Conservation (phyloP, 2,113 vertebrate species). For the Alethe diademata region DNA sequence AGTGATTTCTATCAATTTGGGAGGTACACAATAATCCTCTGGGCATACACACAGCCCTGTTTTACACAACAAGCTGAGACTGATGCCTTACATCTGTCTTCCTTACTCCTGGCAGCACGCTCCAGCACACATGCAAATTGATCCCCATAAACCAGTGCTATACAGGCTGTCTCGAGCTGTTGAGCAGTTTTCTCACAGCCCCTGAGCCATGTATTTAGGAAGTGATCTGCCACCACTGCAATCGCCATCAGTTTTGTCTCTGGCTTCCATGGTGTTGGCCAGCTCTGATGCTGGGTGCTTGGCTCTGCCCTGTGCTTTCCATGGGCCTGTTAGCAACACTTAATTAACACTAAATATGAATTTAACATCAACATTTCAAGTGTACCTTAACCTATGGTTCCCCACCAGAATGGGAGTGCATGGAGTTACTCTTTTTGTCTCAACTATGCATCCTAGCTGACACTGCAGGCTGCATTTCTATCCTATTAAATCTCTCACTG, state of each 20-base stretch:
- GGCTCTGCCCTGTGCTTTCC: background rate
- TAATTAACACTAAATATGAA: background rate
- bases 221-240: background rate
- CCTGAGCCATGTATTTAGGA: background rate
- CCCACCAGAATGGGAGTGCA: background rate
- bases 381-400: background rate
- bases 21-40: background rate
- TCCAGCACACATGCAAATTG: background rate
- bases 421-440: background rate
- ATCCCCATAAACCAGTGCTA: background rate
- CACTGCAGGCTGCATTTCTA: background rate
- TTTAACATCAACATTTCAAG: background rate
- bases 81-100: background rate
- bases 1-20: background rate
- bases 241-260: background rate
- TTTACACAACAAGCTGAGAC: background rate
- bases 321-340: background rate
- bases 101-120: background rate
- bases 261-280: background rate
- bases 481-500: background rate
- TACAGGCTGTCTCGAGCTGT: background rate
- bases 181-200: background rate
- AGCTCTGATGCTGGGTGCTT: background rate
- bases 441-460: background rate
- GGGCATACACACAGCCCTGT: background rate